A percentile compares a stretch with the other conserved stretches of the same genome.
Conservation (phyloP, 1,140 invertebrate genomes). For the Drosophila orosa region DNA sequence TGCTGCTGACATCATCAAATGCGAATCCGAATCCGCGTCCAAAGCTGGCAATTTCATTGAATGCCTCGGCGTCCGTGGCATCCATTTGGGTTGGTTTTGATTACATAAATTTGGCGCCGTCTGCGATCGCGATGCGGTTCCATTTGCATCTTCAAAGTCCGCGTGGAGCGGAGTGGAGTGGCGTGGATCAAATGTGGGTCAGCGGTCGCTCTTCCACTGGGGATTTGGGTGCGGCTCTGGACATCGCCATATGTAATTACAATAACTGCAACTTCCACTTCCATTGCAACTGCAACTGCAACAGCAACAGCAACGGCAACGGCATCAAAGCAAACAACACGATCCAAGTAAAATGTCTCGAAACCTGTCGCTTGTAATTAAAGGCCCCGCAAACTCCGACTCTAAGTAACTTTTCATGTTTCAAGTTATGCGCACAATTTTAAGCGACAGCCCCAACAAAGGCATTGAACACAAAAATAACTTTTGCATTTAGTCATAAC, state of each 20-base stretch:
- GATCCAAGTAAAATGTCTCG: conserved; percentile 62
- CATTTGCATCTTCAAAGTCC: conserved; percentile 77
- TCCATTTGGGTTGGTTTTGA: conserved; percentile 71
- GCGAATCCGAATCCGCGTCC: conserved; percentile 39
- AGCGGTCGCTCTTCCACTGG: conserved; percentile 34
- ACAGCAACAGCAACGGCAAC: conserved; percentile 13
- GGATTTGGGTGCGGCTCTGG: conserved; percentile 53
- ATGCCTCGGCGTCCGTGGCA: conserved; percentile 46
- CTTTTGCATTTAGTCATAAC: conserved; percentile 80
- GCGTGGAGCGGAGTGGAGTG: conserved; percentile 20
- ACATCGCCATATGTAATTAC: conserved; percentile 74
- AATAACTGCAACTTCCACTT: conserved; percentile 71
- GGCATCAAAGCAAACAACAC: conserved; percentile 71
- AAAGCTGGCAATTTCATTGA: conserved; percentile 66
- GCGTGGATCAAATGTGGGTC: conserved; percentile 61
- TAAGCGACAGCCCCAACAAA: conserved; percentile 67
- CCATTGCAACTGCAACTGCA: conserved; percentile 23
- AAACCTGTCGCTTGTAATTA: conserved; percentile 83
- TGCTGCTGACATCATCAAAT: conserved; percentile 73
- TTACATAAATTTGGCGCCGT: conserved; percentile 78
- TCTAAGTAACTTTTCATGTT: conserved; percentile 83
- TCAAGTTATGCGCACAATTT: conserved; percentile 76
- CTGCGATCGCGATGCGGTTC: conserved; percentile 56
- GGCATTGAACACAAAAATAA: conserved; percentile 59
- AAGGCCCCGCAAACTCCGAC: conserved; percentile 66